Evolutionary conservation across 2,113 vertebrate genomes (phyloP).

Genomic region (Gymnocephalus cernua): DNA sequence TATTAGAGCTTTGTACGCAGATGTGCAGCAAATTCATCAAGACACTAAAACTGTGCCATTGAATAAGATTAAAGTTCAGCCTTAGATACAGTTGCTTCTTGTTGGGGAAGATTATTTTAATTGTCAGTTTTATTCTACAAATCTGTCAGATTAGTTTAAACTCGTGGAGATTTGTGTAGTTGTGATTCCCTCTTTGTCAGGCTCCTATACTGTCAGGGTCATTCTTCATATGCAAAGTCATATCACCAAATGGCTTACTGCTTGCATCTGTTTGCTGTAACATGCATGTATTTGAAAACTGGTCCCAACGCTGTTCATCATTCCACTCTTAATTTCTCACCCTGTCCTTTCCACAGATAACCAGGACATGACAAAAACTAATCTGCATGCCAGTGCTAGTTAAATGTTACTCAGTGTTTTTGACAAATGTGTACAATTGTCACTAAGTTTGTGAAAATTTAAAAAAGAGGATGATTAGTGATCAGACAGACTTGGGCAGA

Average conservation of each 20-base stretch:
- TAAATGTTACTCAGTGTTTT: conserved; percentile 58
- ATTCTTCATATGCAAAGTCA: conserved; percentile 63
- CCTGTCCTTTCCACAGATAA: conserved; percentile 56
- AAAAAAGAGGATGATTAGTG: not conserved
- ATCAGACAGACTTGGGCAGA: conserved; percentile 8
- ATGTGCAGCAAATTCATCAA: conserved; percentile 57
- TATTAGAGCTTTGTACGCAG: conserved; percentile 35
- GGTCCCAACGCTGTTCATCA: conserved; percentile 47
- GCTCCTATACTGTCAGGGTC: conserved; percentile 36
- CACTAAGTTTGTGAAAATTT: conserved; percentile 4
- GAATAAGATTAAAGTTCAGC: not conserved
- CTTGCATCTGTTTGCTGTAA: conserved; percentile 69
- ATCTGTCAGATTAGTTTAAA: conserved; percentile 22
- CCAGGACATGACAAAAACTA: conserved; percentile 35
- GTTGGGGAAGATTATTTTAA: conserved; percentile 14
- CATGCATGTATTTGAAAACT: conserved; percentile 68
- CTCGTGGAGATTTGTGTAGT: conserved; percentile 19
- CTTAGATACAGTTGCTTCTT: not conserved
- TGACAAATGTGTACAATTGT: conserved; percentile 23
- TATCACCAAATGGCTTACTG: conserved; percentile 58
- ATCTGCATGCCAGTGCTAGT: conserved; percentile 66
- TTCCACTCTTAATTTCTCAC: conserved; percentile 47
- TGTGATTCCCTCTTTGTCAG: conserved; percentile 32
- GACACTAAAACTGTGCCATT: conserved; percentile 13
- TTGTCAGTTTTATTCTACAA: conserved; percentile 3